Base-by-base conservation (phyloP, 92 coral and sea anemone genomes). In the Pocillopora grandis region DNA sequence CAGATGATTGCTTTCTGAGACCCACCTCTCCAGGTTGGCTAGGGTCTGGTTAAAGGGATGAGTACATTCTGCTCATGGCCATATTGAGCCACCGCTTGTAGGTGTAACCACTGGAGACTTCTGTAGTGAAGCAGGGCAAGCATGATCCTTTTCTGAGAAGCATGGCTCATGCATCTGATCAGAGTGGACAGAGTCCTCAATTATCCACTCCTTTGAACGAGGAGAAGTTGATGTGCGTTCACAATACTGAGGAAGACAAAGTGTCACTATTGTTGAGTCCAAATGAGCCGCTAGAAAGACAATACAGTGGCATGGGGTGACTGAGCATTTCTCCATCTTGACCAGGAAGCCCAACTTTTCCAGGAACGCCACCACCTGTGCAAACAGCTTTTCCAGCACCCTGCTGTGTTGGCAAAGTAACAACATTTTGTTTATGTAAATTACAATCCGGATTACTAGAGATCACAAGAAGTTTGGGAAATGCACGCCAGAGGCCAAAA, bases 391-490 rank as follows among this genome's bases (percentile, higher is more conserved):
- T 36, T 75, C 36, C 87, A 86, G 66, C 61, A 69, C 78, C 61
- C 77, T 68, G 72, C 88, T 80, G 27, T 79, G 71, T 49, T 86
- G 93, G 65, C 82, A 81, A 37, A 89, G 83, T 55, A 90, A 67
- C 42, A 89, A 52, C 76, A 89, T 81, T 63, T 89, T 79, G 86
- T 89, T 86, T 23, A 89, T 72, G 82, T 85, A 89, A 37, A 89
- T 80, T 9, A 89, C 85, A 58, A 85, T 64, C 10, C 89, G 82
- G n/a, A 89, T 80, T 21, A 86, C 86, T 63, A 76, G 72, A 12
- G 63, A 76, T 17, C 81, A 76, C 69, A 87, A 21, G 21, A 21
- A 21, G 21, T 21, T 21, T 21, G 21, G 21, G 21, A 21, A 21
- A 21, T 21, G 21, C 21, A 21, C 21, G 21, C 21, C 21, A 21